phyloP scores from a whole-genome alignment of 2,113 vertebrate species.

The Notarius quadriscutis region DNA sequence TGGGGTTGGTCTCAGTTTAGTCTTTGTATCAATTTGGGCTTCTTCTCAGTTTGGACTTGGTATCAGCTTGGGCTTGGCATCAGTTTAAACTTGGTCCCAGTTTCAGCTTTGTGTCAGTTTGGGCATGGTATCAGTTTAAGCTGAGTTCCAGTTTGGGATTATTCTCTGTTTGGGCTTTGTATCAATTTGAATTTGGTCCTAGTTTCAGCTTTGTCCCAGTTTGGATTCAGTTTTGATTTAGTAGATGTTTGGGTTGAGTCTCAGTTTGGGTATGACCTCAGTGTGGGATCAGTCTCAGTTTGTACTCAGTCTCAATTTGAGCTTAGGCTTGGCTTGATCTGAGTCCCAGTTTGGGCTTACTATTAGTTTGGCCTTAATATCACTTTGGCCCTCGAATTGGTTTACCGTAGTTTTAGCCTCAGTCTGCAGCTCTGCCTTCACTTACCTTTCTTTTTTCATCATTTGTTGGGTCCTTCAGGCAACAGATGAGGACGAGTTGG shows the following conservation, averaged over 20 bases:
- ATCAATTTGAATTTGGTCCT: background rate
- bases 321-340: too few species aligned
- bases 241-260: background rate
- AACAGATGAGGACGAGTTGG: slow-evolving; percentile 79
- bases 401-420: too few species aligned
- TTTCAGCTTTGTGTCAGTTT: background rate
- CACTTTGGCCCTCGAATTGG: too few species aligned
- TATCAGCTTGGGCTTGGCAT: background rate
- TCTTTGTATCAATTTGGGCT: background rate
- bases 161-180: background rate
- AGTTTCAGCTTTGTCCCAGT: background rate
- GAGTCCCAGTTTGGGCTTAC: too few species aligned
- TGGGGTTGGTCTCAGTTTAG: background rate
- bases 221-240: too few species aligned
- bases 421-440: background rate
- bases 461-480: slow-evolving; percentile 72
- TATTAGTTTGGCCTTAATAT: too few species aligned
- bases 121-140: background rate
- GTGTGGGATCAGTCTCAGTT: too few species aligned
- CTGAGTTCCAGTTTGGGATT: background rate
- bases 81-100: background rate
- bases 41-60: background rate
- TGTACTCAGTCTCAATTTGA: too few species aligned
- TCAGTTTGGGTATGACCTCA: background rate
- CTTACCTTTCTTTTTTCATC: background rate